Evolutionary conservation across 2,888 invertebrate genomes (phyloP).

Genomic region (Drosophila buzzatii): DNA sequence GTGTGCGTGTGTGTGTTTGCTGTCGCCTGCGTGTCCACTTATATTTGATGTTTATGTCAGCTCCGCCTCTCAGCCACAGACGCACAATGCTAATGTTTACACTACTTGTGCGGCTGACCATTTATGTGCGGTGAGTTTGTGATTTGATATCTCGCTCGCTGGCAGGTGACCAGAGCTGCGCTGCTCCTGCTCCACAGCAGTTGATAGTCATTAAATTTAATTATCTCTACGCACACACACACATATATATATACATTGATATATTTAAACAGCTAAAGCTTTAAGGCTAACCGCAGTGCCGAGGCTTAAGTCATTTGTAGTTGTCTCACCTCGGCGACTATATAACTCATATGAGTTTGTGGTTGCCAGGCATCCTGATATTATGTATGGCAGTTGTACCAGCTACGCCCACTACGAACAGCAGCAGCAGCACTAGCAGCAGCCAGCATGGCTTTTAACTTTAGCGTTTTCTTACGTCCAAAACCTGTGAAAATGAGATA

Average conservation of each 20-base stretch:
- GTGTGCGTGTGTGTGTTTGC: constrained; percentile 29
- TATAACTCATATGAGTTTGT: constrained; percentile 44
- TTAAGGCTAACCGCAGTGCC: constrained; percentile 28
- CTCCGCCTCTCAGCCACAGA: constrained; percentile 49
- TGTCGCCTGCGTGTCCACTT: constrained; percentile 66
- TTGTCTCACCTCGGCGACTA: constrained; percentile 31
- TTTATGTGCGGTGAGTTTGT: constrained; percentile 64
- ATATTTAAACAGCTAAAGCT: constrained; percentile 11
- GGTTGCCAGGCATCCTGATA: constrained; percentile 16
- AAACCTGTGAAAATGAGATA: constrained; percentile 79
- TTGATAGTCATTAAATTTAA: constrained; percentile 62
- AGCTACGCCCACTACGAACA: constrained; percentile 28
- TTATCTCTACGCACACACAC: constrained; percentile 38
- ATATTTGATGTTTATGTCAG: constrained; percentile 75
- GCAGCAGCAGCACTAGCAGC: constrained; percentile 26
- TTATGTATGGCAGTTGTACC: constrained; percentile 46
- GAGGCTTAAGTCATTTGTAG: constrained; percentile 60
- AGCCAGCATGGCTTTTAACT: constrained; percentile 70
- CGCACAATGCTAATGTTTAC: constrained; percentile 61
- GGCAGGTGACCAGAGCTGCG: constrained; percentile 1
- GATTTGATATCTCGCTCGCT: constrained; percentile 58
- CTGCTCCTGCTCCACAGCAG: constrained; percentile 5
- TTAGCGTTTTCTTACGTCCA: constrained; percentile 65
- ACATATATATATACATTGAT: not conserved
- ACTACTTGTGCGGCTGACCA: constrained; percentile 64